Base-by-base conservation (phyloP, 2,888 invertebrate species). In the Lomographa bimaculata region DNA sequence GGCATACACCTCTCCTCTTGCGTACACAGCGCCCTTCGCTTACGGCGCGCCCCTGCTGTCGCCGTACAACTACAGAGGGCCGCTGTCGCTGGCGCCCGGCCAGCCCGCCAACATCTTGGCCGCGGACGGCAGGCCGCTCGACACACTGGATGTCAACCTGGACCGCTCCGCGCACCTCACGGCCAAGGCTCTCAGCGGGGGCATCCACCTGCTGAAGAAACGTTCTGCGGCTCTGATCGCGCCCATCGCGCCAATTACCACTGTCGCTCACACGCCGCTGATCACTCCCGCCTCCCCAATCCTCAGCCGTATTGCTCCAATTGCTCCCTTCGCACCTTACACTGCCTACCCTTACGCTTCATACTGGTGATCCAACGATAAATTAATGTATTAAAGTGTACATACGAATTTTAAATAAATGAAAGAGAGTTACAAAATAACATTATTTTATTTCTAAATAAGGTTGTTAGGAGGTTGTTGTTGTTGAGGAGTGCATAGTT, bases 81-180 rank as follows among this genome's bases (percentile, higher is more conserved):
- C 58, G 4, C 33, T 53, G 7, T 58, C 58, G n/a, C 46, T 58
- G 19, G 75, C 78, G 14, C 82, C 80, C 3, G 80, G 82, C 19
- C 83, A 84, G 57, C 85, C 86, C 19, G 86, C 86, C 44, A 79
- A 69, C 63, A 75, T 85, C 46, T 50, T 83, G 43, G 79, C 71
- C 1, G 71, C 78, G 24, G 83, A 83, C 50, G 84, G 86, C 60
- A 80, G 81, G 54, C 86, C 86, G 0, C 62, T 86, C 20, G 86
- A 87, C 53, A 86, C 86, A 25, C 54, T 84, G 34, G 81, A 81
- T 23, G 86, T 87, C 11, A 85, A 85, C 66, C 53, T 83, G 59
- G 85, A 84, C 60, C 78, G 81, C 35, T 77, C 78, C 7, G 76
- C 76, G 3, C 83, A 84, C 57, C 50, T 60, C 46, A 75, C 79